Evolutionary conservation across 2,797 vertebrate species (phyloP).

Genomic region (Petrocephalus sullivani): DNA sequence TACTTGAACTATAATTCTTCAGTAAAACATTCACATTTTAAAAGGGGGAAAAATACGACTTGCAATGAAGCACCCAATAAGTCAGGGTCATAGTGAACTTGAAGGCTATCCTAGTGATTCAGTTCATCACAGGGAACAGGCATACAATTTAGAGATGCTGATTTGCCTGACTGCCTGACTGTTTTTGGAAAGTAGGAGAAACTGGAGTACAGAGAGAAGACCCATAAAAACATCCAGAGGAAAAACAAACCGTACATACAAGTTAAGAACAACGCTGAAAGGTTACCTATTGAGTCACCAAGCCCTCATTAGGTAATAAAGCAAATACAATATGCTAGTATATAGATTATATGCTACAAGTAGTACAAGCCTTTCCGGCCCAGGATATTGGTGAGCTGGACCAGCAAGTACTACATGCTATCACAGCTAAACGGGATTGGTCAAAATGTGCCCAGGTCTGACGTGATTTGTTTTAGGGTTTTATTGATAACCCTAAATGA

Average conservation of each 20-base stretch:
- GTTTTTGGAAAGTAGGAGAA: neutral
- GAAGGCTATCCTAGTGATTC: neutral
- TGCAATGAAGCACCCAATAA: neutral
- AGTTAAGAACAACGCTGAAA: neutral
- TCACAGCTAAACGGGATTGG: neutral
- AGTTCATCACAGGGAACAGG: no score
- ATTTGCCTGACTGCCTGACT: neutral
- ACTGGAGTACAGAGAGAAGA: neutral
- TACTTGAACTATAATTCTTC: neutral
- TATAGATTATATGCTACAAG: neutral
- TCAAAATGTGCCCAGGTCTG: neutral
- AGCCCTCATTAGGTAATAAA: neutral
- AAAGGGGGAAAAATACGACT: neutral
- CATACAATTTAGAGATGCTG: neutral
- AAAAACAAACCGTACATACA: neutral
- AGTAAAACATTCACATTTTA: neutral
- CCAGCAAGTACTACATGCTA: neutral
- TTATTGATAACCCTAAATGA: neutral
- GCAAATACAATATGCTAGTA: neutral
- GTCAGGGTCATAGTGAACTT: neutral
- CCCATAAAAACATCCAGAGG: neutral
- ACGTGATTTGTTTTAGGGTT: neutral
- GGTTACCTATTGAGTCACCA: neutral
- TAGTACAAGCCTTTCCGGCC: neutral
- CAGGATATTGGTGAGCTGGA: no score